Evolutionary conservation across 2,888 invertebrate species (phyloP).

Genomic region (Crematogaster levior): DNA sequence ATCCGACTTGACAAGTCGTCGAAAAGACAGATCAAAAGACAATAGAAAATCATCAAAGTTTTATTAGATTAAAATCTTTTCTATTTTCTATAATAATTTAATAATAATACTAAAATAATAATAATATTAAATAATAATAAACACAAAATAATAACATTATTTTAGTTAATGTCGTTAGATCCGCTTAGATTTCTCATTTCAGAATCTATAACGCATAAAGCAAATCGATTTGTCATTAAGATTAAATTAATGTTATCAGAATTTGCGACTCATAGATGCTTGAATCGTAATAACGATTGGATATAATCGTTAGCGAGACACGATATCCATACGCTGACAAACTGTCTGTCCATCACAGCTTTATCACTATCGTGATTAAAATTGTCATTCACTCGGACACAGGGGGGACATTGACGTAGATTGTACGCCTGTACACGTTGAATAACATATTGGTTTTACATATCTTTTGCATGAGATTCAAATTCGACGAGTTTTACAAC

Average conservation of each 20-base stretch:
- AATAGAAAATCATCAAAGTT: background rate
- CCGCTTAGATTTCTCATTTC: background rate
- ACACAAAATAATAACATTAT: no score
- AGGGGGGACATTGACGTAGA: background rate
- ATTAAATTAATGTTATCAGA: conserved; percentile 37
- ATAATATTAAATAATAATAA: no score
- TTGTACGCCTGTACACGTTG: no score
- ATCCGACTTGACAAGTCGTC: background rate
- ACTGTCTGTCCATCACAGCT: background rate
- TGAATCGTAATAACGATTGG: conserved; percentile 32
- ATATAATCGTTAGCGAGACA: conserved; percentile 5
- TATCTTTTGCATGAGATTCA: background rate
- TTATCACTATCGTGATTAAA: conserved; percentile 19
- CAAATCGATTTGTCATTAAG: conserved; percentile 14
- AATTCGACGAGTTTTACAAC: background rate
- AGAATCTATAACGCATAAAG: background rate
- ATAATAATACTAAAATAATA: no score
- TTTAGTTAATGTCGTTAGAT: background rate
- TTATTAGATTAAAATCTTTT: background rate
- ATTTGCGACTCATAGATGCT: background rate
- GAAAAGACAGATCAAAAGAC: no score
- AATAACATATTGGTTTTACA: background rate
- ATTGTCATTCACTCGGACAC: background rate
- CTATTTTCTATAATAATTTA: no score
- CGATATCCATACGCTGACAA: background rate